phyloP scores from a whole-genome alignment of 2,113 vertebrate genomes.

The Tragelaphus imberbis region DNA sequence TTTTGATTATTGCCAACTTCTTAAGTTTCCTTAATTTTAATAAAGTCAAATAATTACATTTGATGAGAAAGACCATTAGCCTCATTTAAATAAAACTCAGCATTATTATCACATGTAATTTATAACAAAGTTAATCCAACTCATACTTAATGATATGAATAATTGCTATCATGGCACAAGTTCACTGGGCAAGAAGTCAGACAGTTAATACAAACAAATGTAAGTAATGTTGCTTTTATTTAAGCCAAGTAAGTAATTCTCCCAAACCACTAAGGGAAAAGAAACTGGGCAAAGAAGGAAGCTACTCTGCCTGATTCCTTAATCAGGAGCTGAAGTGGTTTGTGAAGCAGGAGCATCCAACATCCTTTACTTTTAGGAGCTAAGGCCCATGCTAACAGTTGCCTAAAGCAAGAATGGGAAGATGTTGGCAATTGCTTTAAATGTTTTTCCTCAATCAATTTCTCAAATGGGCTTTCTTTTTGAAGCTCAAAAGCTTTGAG shows the following conservation, averaged over 20 bases:
- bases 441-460: not conserved
- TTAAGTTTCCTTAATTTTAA: slow-evolving; percentile 23
- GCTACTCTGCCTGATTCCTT: not conserved
- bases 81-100: slow-evolving; percentile 35
- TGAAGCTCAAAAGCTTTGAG: not conserved
- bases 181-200: slow-evolving; percentile 46
- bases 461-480: not conserved
- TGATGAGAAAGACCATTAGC: slow-evolving; percentile 27
- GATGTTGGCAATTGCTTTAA: not conserved
- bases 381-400: not conserved
- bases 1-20: not conserved
- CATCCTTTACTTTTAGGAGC: not conserved
- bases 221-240: slow-evolving; percentile 13
- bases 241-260: slow-evolving; percentile 19
- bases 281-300: not conserved
- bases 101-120: slow-evolving; percentile 28
- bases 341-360: not conserved
- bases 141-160: slow-evolving; percentile 36
- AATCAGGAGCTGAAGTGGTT: not conserved
- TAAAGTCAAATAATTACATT: slow-evolving; percentile 28
- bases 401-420: not conserved
- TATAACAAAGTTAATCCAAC: slow-evolving; percentile 37
- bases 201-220: not conserved
- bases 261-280: not conserved
- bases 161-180: slow-evolving; percentile 22